Evolutionary conservation across 2,113 vertebrate species (phyloP).

Genomic region (Prochilodus magdalenae): DNA sequence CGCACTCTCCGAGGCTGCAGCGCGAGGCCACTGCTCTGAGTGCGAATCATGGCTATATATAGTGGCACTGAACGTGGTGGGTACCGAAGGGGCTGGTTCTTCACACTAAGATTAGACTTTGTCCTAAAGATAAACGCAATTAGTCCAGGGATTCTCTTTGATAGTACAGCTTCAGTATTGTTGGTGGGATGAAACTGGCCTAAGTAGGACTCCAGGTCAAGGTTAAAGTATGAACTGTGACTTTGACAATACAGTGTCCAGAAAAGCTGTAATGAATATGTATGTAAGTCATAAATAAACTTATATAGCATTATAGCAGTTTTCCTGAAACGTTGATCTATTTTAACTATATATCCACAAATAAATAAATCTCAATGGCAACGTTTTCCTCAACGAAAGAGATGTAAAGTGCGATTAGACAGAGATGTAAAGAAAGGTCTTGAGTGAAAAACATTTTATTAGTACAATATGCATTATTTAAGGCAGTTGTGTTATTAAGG

Average conservation of each 20-base stretch:
- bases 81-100: constrained; percentile 19
- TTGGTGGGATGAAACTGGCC: not conserved
- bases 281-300: too few species aligned
- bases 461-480: not conserved
- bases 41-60: constrained; percentile 85
- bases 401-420: too few species aligned
- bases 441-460: constrained; percentile 36
- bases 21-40: constrained; percentile 73
- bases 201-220: not conserved
- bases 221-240: not conserved
- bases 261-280: not conserved
- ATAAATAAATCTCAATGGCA: not conserved
- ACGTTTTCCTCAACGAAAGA: too few species aligned
- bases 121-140: constrained; percentile 24
- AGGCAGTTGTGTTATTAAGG: not conserved
- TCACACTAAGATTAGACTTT: constrained; percentile 21
- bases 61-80: constrained; percentile 76
- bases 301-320: too few species aligned
- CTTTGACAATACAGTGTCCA: not conserved
- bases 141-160: not conserved
- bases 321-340: not conserved
- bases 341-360: not conserved
- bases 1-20: constrained; percentile 81
- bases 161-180: not conserved
- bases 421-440: not conserved